Conservation (phyloP, 2,797 vertebrate species). For the Bradypodion ventrale region DNA sequence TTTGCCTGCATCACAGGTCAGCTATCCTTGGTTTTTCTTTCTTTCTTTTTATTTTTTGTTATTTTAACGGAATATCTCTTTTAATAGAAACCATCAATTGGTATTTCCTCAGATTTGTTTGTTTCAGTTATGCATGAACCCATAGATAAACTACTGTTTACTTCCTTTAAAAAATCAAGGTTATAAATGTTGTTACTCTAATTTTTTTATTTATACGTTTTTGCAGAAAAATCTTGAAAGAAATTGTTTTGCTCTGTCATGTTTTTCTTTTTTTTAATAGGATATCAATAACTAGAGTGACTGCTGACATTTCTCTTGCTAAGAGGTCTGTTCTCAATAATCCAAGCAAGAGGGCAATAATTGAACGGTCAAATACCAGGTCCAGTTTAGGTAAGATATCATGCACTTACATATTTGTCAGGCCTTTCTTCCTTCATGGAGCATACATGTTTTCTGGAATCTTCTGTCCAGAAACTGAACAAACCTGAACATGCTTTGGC, state of each 20-base stretch:
- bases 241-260: conserved; percentile 54
- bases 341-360: conserved; percentile 97
- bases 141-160: conserved; percentile 35
- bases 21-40: background rate
- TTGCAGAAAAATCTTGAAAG: conserved; percentile 36
- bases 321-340: conserved; percentile 99
- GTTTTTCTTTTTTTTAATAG: conserved; percentile 73
- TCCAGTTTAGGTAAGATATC: conserved; percentile 91
- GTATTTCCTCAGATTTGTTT: background rate
- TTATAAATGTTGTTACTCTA: conserved; percentile 29
- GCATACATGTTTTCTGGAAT: background rate
- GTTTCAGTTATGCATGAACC: conserved; percentile 17
- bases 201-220: background rate
- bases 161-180: conserved; percentile 30
- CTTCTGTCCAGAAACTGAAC: background rate
- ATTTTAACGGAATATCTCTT: background rate
- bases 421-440: background rate
- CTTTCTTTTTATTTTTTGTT: background rate
- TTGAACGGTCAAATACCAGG: conserved; percentile 96
- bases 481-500: background rate
- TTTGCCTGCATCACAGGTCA: no score
- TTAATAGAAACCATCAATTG: background rate
- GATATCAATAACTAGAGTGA: conserved; percentile 98
- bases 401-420: background rate
- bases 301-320: conserved; percentile 97